Conservation (phyloP, 2,888 invertebrate genomes). For the Drosophila stalkeri region DNA sequence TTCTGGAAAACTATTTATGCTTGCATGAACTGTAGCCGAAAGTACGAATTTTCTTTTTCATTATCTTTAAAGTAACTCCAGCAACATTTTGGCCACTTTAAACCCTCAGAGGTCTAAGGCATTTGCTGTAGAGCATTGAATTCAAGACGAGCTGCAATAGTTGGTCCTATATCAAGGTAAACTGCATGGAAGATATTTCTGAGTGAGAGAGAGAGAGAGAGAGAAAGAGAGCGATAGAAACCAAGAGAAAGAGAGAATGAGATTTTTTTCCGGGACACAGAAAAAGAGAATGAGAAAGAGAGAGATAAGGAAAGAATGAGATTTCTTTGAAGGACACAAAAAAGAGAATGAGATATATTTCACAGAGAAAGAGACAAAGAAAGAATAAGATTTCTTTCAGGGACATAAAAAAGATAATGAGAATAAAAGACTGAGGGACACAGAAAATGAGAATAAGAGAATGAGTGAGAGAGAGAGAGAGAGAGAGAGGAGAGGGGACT, state of each 20-base stretch:
- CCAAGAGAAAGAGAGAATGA: neutral
- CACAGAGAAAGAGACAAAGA: neutral
- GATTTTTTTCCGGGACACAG: too few species aligned
- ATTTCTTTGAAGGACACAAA: too few species aligned
- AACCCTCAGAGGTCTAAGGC: too few species aligned
- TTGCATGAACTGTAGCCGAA: neutral
- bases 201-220: neutral
- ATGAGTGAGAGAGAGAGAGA: neutral
- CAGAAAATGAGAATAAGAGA: too few species aligned
- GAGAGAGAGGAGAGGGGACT: neutral
- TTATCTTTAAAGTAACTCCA: too few species aligned
- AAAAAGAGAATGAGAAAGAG: neutral
- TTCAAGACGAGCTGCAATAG: too few species aligned
- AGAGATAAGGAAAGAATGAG: too few species aligned
- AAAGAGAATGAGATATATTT: neutral
- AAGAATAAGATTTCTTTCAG: too few species aligned
- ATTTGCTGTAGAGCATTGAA: too few species aligned
- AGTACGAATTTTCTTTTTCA: accelerated
- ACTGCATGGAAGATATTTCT: too few species aligned
- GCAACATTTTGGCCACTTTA: neutral
- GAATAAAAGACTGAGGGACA: neutral
- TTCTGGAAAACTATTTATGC: neutral
- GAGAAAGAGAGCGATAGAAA: neutral
- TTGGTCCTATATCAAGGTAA: too few species aligned
- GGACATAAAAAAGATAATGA: neutral